Conservation (phyloP, 2,888 invertebrate species). For the Diabrotica balteata region DNA sequence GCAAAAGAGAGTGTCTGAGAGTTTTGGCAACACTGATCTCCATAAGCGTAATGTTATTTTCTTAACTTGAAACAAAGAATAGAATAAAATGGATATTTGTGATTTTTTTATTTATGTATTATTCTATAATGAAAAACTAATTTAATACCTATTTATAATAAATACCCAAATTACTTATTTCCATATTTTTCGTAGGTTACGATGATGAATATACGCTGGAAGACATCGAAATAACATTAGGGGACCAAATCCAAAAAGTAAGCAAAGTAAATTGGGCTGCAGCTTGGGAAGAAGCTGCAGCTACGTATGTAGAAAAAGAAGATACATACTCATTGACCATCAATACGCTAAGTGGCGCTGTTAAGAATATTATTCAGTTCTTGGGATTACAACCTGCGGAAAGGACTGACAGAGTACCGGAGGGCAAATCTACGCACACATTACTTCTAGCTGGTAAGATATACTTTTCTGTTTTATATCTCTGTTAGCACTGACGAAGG, state of each 20-base stretch:
- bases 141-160: no score
- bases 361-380: slow-evolving; percentile 82
- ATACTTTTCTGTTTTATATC: background rate
- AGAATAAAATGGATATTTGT: no score
- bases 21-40: no score
- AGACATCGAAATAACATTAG: slow-evolving; percentile 85
- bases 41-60: no score
- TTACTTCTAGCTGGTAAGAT: slow-evolving; percentile 76
- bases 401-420: slow-evolving; percentile 80
- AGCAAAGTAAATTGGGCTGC: slow-evolving; percentile 76
- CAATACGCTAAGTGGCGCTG: slow-evolving; percentile 81
- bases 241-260: slow-evolving; percentile 84
- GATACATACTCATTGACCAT: slow-evolving; percentile 91
- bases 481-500: no score
- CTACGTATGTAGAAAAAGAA: slow-evolving; percentile 73
- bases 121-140: no score
- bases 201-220: slow-evolving; percentile 96
- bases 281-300: slow-evolving; percentile 75
- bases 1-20: no score
- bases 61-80: no score
- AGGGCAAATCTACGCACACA: slow-evolving; percentile 83
- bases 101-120: no score
- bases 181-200: slow-evolving; percentile 67
- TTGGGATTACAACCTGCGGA: slow-evolving; percentile 87
- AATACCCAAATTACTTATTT: no score